Evolutionary conservation across 2,113 vertebrate species (phyloP).

Genomic region (Cyprinodon variegatus): DNA sequence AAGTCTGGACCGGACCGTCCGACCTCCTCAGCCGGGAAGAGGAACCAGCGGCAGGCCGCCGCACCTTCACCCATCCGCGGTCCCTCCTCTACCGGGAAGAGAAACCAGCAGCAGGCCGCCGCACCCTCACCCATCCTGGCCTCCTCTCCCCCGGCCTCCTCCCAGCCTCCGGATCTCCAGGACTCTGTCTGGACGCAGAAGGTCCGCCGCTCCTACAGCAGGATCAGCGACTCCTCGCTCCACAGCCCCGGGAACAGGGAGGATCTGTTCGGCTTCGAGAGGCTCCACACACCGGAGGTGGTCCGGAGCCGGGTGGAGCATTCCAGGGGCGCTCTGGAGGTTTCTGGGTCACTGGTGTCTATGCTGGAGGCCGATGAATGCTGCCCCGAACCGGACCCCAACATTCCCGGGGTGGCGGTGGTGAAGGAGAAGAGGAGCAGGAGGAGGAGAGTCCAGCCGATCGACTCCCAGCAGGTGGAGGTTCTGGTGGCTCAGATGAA

Average conservation of each 20-base stretch:
- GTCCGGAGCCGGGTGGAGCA: conserved; percentile 31
- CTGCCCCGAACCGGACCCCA: conserved; percentile 62
- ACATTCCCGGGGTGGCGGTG: conserved; percentile 84
- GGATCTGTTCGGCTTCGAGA: conserved; percentile 85
- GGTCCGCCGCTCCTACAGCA: conserved; percentile 88
- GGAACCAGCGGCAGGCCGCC: conserved; percentile 20
- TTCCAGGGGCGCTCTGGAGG: conserved; percentile 22
- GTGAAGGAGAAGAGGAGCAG: conserved; percentile 79
- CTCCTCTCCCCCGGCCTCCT: conserved; percentile 44
- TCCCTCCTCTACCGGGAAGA: conserved; percentile 25
- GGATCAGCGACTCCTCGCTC: conserved; percentile 75
- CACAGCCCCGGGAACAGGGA: conserved; percentile 58
- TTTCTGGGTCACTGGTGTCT: conserved; percentile 50
- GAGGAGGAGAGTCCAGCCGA: conserved; percentile 76
- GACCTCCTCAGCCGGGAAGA: conserved; percentile 16
- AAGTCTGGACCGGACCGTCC: background rate
- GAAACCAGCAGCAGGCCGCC: conserved; percentile 41
- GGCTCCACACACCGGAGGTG: conserved; percentile 74
- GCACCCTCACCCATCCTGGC: conserved; percentile 73
- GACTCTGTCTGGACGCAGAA: conserved; percentile 82
- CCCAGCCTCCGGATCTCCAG: conserved; percentile 23
- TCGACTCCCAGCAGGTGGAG: conserved; percentile 82
- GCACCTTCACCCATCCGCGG: background rate
- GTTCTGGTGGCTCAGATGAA: conserved; percentile 86
- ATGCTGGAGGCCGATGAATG: conserved; percentile 57